Evolutionary conservation across 2,113 vertebrate species (phyloP), one percentile per base, ranked within the genome.

Genomic region (Heterotis niloticus): DNA sequence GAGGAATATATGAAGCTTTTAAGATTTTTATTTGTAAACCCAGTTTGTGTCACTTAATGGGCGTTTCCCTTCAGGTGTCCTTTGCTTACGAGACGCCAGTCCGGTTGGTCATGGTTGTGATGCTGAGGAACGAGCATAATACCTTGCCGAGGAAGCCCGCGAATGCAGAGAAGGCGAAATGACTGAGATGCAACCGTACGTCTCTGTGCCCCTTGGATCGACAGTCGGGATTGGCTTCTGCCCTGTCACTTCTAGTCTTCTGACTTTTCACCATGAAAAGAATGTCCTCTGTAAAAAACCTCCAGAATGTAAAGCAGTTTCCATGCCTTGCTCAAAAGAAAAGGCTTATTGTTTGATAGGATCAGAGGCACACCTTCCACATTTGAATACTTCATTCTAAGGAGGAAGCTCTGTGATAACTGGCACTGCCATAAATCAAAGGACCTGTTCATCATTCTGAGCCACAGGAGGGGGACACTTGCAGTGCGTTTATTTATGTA

Each of bases 101-200:
- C 34, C 34, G 2, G 34, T 2, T 44, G 34, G 34, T 62, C 60
- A 62, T 17, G 20, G 60, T 20, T 17, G 60, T 62, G 60, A 17
- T 62, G 60, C 20, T 14, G 52, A n/a, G 54, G 70, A 56, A 54
- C 10, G 44, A 44, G 34, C n/a, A 12, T n/a, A 44, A 72, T 17
- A 13, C n/a, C 44, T 72, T 52, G 17, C 0, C 52, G 54, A 82
- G 80, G 75, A 84, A 75, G 77, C 85, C 85, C 88, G 86, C 73
- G 82, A 82, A 84, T 75, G 81, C 75, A 78, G 20, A 85, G 78
- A 70, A 51, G 11, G 73, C 51, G 59, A 57, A 77, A 78, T 20
- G 52, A 26, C 10, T 75, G 23, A 81, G 4, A 75, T 83, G 83
- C 80, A 78, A 7, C 16, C 23, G 0, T 57, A 75, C 28, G 44